Conservation (phyloP, 1,140 invertebrate genomes). For the Dufourea novaeangliae region DNA sequence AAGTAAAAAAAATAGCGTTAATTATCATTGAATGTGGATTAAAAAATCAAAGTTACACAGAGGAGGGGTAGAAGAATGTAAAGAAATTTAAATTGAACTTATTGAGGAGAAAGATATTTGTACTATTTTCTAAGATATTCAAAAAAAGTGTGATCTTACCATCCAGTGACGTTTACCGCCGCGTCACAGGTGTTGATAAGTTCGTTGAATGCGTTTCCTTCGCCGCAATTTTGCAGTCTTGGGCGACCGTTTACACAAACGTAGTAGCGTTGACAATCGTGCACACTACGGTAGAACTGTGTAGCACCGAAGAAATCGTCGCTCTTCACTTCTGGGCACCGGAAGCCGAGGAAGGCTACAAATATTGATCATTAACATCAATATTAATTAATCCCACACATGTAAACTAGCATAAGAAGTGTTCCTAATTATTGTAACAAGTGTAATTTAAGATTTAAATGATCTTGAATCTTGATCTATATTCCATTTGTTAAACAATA, state of each 20-base stretch:
- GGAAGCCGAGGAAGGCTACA: slow-evolving; percentile 86
- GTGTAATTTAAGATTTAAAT: too few species aligned
- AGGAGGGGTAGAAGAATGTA: neutral
- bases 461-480: too few species aligned
- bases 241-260: slow-evolving; percentile 90
- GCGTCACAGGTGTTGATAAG: slow-evolving; percentile 88
- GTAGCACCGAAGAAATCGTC: slow-evolving; percentile 80
- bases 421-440: too few species aligned
- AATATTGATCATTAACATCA: neutral
- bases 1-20: too few species aligned
- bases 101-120: too few species aligned
- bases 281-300: slow-evolving; percentile 83
- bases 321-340: slow-evolving; percentile 83
- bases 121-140: neutral
- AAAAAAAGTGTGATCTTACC: slow-evolving; percentile 77
- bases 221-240: slow-evolving; percentile 87
- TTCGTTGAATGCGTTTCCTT: slow-evolving; percentile 91
- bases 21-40: too few species aligned
- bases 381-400: too few species aligned
- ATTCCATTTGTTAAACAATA: too few species aligned
- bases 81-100: too few species aligned
- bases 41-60: too few species aligned
- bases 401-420: too few species aligned
- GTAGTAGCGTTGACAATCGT: slow-evolving; percentile 91
- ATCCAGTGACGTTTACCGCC: slow-evolving; percentile 89